Base-by-base conservation (phyloP, 2,113 vertebrate species). In the Hyaena hyaena region DNA sequence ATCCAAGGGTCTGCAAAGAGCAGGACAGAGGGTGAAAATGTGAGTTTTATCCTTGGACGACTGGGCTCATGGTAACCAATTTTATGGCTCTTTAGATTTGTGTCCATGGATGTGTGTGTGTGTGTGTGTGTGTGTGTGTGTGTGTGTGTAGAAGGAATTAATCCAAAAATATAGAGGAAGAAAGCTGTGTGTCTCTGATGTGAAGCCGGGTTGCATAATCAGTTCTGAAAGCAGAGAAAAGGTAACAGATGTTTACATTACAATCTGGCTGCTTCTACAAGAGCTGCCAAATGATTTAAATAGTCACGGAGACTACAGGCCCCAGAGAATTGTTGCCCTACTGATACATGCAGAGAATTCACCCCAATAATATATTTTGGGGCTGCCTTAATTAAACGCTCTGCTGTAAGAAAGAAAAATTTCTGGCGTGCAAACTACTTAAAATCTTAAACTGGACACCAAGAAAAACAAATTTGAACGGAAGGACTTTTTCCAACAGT, bases 241-340 rank as follows among this genome's bases (percentile, higher is more conserved):
- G 97, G 83, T 94, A 97, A 77, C 96, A 96, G 97, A 94, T 98
- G 96, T 95, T 97, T 84, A 93, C 93, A 93, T 97, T 93, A 89
- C 92, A 93, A 93, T 91, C 96, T 71, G 82, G 45, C 48, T 77
- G 93, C 96, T 81, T 71, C 85, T 26, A 39, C 39, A 97, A 86
- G 53, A 90, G 90, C 73, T 89, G 97, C 91, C 95, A 96, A 90
- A 88, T 89, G 94, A 94, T 92, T 94, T 84, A 82, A 96, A 76
- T 33, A 69, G 50, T 43, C 63, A 88, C n/a, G 6, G 85, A 86
- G 94, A 93, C 8, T 43, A 66, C 26, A 84, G 23, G 73, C 33
- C 92, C 68, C 61, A 2, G 45, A 35, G 50, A 86, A 86, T 68
- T 90, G 61, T 10, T 74, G 21, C 7, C 74, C 48, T 15, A 28